Evolutionary conservation across 2,113 vertebrate species (phyloP).

Genomic region (Apodemus sylvaticus): DNA sequence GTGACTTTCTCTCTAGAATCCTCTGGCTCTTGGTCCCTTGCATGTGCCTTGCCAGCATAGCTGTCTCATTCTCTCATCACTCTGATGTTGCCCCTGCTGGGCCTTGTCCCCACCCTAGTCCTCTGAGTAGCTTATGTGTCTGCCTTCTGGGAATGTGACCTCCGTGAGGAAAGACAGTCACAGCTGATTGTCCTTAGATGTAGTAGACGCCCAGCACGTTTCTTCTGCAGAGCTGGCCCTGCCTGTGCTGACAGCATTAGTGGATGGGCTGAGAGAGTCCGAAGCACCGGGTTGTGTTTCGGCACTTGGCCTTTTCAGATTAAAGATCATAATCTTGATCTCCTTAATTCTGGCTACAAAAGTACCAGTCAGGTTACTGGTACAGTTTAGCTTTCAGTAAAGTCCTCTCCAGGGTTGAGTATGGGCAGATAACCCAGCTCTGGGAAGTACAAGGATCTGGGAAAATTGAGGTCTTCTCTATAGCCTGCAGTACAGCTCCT

Average conservation of each 20-base stretch:
- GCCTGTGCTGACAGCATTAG: background rate
- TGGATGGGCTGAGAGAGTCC: no score
- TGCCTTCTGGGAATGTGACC: background rate
- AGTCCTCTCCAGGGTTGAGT: background rate
- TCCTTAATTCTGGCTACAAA: background rate
- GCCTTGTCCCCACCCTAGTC: background rate
- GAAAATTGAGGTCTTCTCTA: background rate
- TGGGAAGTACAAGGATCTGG: background rate
- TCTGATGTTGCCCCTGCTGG: background rate
- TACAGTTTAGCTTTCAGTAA: background rate
- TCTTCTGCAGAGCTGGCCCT: background rate
- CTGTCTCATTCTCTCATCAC: background rate
- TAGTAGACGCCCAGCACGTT: background rate
- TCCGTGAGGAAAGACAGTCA: background rate
- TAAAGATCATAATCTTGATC: background rate
- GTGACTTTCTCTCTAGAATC: background rate
- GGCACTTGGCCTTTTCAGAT: background rate
- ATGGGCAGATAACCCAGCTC: background rate
- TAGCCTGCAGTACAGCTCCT: accelerated
- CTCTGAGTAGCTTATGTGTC: background rate
- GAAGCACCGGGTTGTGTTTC: background rate
- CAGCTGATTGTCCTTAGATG: background rate
- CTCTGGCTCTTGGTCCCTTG: background rate
- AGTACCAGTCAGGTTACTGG: background rate
- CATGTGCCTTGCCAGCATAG: background rate